Base-by-base conservation (phyloP, 2,113 vertebrate species). In the Vidua macroura region DNA sequence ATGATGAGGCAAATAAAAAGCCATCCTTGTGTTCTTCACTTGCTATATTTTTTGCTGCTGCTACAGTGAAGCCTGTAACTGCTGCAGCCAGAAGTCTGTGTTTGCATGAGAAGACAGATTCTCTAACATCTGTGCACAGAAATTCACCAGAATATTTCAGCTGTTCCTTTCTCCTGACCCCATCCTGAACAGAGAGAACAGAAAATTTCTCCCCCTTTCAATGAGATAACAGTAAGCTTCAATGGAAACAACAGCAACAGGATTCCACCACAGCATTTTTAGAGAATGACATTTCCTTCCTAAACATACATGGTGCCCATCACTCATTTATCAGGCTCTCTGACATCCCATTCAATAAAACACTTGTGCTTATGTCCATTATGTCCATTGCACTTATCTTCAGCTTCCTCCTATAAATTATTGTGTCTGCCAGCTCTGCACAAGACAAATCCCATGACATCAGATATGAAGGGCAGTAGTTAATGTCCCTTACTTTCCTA, bases 241-340 rank as follows among this genome's bases (percentile, higher is more conserved):
- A 79, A 52, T 35, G 8, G 37, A 74, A 76, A 15, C 19, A 75
- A 12, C 15, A 70, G 31, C 19, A 75, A 44, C 8, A 76, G 48
- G 44, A 56, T 12, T 25, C 51, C 23, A n/a, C 15, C 15, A 31
- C 25, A 53, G 20, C 37, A 67, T 10, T 53, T 79, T 59, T 1
- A 6, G 35, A 56, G 58, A 90, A 43, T 28, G 49, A 10, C 35
- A 68, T 17, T 77, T 76, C 31, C 37, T 93, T 41, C 55, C 59
- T 66, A 7, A 41, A 31, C 1, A 1, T 12, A 2, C 0, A 1
- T 21, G 46, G 24, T 21, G 53, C 10, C 37, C 41, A 48, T 68
- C 69, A 41, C 51, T 86, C 68, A 44, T 77, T 69, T 66, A 17
- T 67, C 53, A 80, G 66, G 28, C 13, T 75, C 59, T 66, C 62